Base-by-base conservation (phyloP, 1,140 invertebrate species). In the Hylyphantes graminicola region DNA sequence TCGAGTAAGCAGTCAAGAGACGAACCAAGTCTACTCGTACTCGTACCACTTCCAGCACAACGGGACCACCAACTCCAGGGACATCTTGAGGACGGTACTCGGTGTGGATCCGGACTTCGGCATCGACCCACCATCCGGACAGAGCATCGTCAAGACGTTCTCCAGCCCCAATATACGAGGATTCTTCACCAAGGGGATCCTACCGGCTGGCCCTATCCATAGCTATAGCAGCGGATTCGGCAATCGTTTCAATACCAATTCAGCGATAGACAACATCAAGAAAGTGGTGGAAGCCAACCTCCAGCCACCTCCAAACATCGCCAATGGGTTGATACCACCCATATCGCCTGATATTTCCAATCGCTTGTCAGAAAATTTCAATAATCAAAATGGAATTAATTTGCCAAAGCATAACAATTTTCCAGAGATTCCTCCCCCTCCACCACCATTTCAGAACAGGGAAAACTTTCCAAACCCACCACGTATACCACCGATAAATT, bases 1-100 rank as follows among this genome's bases (percentile, higher is more conserved):
- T 65, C 80, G 75, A 61, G 59, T 75, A 75, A 84, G 82, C 74
- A 77, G 15, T 59, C 59, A 63, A 48, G 82, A 84, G 19, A 73
- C 79, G 7, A 76, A 84, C 63, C 67, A 84, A 77, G 82, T 84
- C 8, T 84, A 84, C 35, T 51, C 82, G 9, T 84, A 84, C 35
- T 76, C 82, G 0, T 84, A 84, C 51, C 82, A 84, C 53, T 68
- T 84, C 55, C 73, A 76, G 35, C 82, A 84, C 51, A 84, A 84
- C 61, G 82, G 82, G 6, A 84, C 82, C n/a, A 84, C 82, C 7
- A 77, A 84, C 17, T 77, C 82, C 55, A 76, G 77, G 63, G 74
- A 84, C 21, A 76, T 84, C 13, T 13, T 84, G 0, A 67, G 74
- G 53, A 65, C 57, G 15, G 82, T 84, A 7, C 74, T 84, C 10